Percentiles rank a stretch among this genome's conserved stretches.
Conservation (phyloP, 2,113 vertebrate species). For the Syrrhaptes paradoxus region DNA sequence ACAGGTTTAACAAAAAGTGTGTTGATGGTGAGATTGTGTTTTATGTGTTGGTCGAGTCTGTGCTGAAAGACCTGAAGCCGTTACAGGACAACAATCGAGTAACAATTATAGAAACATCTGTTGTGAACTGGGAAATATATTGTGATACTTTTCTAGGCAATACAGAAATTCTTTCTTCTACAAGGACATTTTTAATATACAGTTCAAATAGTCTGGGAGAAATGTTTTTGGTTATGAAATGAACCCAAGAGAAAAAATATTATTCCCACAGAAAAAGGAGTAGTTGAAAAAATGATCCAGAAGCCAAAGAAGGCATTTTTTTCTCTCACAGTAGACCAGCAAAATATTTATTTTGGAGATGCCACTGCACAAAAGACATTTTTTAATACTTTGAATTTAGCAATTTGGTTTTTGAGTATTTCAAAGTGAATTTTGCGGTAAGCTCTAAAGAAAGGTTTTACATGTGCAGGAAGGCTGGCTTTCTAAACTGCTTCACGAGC, state of each 20-base stretch:
- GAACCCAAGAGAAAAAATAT: not conserved
- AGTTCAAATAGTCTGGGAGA: not conserved
- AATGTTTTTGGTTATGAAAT: not conserved
- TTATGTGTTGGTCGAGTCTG: constrained; percentile 27
- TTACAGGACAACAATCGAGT: constrained; percentile 33
- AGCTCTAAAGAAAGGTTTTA: not conserved
- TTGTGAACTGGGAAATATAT: constrained; percentile 9
- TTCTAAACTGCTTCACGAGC: not conserved
- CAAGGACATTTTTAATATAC: not conserved
- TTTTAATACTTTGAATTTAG: not conserved
- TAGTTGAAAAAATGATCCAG: not conserved
- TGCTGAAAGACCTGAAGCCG: constrained; percentile 30
- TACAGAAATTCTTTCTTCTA: not conserved
- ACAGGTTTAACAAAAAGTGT: not conserved
- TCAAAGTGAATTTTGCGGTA: not conserved
- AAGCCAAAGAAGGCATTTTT: not conserved
- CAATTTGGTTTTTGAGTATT: not conserved
- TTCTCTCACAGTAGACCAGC: not conserved
- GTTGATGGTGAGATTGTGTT: constrained; percentile 3
- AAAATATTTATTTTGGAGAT: constrained; percentile 23
- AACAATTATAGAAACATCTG: constrained; percentile 62
- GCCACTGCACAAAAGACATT: not conserved
- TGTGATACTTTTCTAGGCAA: not conserved
- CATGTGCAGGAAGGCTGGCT: not conserved
- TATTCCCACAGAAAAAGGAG: not conserved